These are phyloP conservation scores for Syngnathus floridae DNA, from an alignment of 2,113 vertebrate genomes.

Conservation along the genomic window DNA sequence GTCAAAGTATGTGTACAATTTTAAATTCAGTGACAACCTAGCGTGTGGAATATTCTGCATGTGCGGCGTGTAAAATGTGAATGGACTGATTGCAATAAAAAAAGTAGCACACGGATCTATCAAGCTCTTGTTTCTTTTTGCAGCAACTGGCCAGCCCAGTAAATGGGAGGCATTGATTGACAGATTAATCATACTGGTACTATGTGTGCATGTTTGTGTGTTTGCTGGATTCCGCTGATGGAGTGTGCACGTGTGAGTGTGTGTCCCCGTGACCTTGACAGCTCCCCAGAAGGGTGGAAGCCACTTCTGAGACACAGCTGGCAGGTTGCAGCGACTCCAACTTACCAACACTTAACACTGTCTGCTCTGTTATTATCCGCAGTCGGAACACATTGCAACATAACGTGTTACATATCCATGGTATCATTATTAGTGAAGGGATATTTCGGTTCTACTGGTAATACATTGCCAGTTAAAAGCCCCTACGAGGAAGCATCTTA, in stretches of 20 bases:
- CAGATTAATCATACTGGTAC: slow-evolving; percentile 73
- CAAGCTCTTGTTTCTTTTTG: slow-evolving; percentile 56
- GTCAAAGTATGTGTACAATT: not conserved
- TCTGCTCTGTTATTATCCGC: slow-evolving; percentile 50
- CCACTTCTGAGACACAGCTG: slow-evolving; percentile 50
- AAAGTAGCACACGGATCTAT: slow-evolving; percentile 36
- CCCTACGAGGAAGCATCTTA: not conserved
- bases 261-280: slow-evolving; percentile 69
- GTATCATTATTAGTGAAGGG: slow-evolving; percentile 27
- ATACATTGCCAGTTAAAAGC: not conserved
- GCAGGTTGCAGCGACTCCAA: slow-evolving; percentile 41
- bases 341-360: slow-evolving; percentile 48
- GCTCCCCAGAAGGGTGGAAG: slow-evolving; percentile 48
- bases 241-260: slow-evolving; percentile 6
- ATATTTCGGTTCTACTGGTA: not conserved
- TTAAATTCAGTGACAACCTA: slow-evolving; percentile 35
- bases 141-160: slow-evolving; percentile 56
- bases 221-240: slow-evolving; percentile 5
- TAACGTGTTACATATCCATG: slow-evolving; percentile 21
- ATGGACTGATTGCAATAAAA: slow-evolving; percentile 48
- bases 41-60: slow-evolving; percentile 50
- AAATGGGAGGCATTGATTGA: slow-evolving; percentile 71
- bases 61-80: slow-evolving; percentile 42
- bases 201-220: slow-evolving; percentile 31
- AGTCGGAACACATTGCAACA: slow-evolving; percentile 24